Base-by-base conservation (phyloP, 92 coral and sea anemone species). In the Pocillopora meandrina region DNA sequence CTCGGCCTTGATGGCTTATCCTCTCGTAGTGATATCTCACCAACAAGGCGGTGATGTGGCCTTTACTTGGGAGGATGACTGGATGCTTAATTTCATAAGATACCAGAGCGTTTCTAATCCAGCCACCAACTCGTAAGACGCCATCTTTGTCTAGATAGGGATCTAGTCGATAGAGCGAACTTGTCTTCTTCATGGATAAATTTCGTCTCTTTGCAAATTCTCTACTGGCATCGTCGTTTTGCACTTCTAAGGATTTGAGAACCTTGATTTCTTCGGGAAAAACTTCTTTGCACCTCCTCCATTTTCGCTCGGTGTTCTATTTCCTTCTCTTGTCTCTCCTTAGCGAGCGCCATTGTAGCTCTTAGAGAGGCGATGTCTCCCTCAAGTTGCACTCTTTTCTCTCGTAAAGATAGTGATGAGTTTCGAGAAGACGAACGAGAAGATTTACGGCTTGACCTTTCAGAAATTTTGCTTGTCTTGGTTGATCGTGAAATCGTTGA, bases 101-200 rank as follows among this genome's bases (percentile, higher is more conserved):
- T 16, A 87, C 63, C 6, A 56, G 61, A 20, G 90, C 90, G 12
- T 66, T 61, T 57, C 64, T 74, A 10, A 82, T 64, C 33, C 90
- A 57, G 61, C 90, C 87, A 35, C 90, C 80, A 68, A 86, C 86
- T 36, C 90, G 73, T 12, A 87, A 69, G 19, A 87, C 47, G 17
- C 90, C 86, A 33, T 82, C 56, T n/a, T 81, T 72, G 76, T 86
- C 90, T 26, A 81, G 77, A 83, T 82, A 87, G 71, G 87, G 86
- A 72, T 86, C 89, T 60, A 86, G 64, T 21, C 75, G 90, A 71
- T 36, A 72, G n/a, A 87, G 76, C 12, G 82, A 61, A 56, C 87
- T 87, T 34, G 82, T 82, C 62, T 73, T 87, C 82, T 70, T 81
- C 80, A 81, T 62, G 26, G 55, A 58, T 12, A 10, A 63, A 42